Base-by-base conservation (phyloP, 2,113 vertebrate genomes). In the Emydura subglobosa region DNA sequence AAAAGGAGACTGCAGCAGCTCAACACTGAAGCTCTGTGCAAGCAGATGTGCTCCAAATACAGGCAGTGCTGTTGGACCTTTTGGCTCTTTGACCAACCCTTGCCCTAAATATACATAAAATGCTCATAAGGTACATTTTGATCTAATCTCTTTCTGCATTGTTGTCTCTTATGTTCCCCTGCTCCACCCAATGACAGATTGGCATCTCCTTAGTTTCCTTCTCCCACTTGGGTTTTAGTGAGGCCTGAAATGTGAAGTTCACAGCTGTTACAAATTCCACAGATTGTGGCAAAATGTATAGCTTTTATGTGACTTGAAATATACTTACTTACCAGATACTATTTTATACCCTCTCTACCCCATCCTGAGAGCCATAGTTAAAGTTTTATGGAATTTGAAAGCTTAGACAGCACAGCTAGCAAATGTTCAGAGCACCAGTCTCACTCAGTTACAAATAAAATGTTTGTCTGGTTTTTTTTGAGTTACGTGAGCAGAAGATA, bases 61-160 rank as follows among this genome's bases (percentile, higher is more conserved):
- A 44, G 44, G 16, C 49, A 53, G 51, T 17, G 51, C 51, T 14
- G 16, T 53, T 83, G 42, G 44, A 55, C n/a, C 88, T 86, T 49
- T 54, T 34, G 82, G 87, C 76, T 5, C 4, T 80, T 76, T 55
- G 24, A 59, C 34, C 4, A 7, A 2, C 2, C 76, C 22, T 68
- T 16, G 7, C 17, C 14, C 7, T 19, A 72, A 44, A 22, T 6
- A 14, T 53, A 53, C 13, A 53, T 14, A 53, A 53, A 53, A 53
- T 17, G 51, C 51, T 17, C 51, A 14, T 16, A 53, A 53, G 51
- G 51, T 53, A 53, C 14, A 53, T 53, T 53, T 53, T 53, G 51
- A 47, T 29, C 11, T 1, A 61, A 0, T 42, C 6, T 95, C 47
- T 87, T 80, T 61, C 4, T 76, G 2, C n/a, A 57, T n/a, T 0